phyloP scores from a whole-genome alignment of 2,888 invertebrate genomes.

The Mythimna pallens region DNA sequence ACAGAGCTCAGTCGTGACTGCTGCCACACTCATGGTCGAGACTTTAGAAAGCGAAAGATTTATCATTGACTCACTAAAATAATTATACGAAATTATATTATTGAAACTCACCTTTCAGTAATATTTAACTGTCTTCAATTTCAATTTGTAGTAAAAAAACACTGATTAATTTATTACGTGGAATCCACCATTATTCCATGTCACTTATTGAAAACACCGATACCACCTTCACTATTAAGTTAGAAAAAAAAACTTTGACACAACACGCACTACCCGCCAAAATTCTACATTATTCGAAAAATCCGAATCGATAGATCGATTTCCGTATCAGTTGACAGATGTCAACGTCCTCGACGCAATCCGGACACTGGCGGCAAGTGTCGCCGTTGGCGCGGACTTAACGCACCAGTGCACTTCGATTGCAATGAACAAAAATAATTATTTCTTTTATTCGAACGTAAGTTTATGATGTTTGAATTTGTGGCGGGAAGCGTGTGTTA shows the following conservation, averaged over 20 bases:
- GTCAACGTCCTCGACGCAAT: slow-evolving; percentile 87
- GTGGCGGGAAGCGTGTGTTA: slow-evolving; percentile 87
- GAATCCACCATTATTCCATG: slow-evolving; percentile 88
- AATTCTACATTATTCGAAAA: slow-evolving; percentile 79
- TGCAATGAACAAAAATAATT: slow-evolving; percentile 80
- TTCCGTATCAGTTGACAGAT: slow-evolving; percentile 77
- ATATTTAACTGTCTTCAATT: slow-evolving; percentile 74
- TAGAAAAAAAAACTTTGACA: slow-evolving; percentile 71
- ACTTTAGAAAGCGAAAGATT: slow-evolving; percentile 88
- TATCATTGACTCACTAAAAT: slow-evolving; percentile 81
- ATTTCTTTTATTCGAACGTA: slow-evolving; percentile 76
- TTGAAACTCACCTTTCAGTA: slow-evolving; percentile 81
- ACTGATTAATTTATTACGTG: slow-evolving; percentile 82
- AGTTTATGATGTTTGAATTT: slow-evolving; percentile 80
- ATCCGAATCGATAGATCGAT: slow-evolving; percentile 75
- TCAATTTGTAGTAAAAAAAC: slow-evolving; percentile 75
- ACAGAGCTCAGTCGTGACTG: slow-evolving; percentile 81
- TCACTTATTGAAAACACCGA: slow-evolving; percentile 83
- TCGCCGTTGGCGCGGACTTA: slow-evolving; percentile 80
- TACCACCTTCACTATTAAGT: slow-evolving; percentile 82
- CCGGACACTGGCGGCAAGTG: slow-evolving; percentile 83
- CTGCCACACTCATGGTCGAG: slow-evolving; percentile 87
- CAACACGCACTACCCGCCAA: slow-evolving; percentile 84
- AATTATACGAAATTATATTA: slow-evolving; percentile 72
- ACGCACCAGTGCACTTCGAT: slow-evolving; percentile 84